Base-by-base conservation (phyloP, 2,797 vertebrate genomes). In the Sphenopsis melanotis region DNA sequence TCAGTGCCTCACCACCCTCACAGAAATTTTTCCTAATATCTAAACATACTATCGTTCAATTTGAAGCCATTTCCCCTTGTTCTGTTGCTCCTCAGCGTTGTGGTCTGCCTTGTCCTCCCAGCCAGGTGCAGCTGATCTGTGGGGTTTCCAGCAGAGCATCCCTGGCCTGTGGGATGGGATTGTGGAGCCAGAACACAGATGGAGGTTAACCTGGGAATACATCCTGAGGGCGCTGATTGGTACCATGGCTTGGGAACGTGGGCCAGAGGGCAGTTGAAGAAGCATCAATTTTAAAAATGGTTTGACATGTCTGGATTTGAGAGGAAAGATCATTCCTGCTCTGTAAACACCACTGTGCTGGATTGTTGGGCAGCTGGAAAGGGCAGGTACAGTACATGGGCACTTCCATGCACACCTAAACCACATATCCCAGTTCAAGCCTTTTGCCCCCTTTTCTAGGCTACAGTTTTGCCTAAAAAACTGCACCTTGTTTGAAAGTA, bases 321-420 rank as follows among this genome's bases (percentile, higher is more conserved):
- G 52, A 93, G 29, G 32, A 80, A 74, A 63, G 13, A 19, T 27
- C 8, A 36, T 69, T 71, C 13, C 19, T 74, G 27, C 63, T 72
- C 49, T 74, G 4, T 5, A 27, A 5, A 23, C 29, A 3, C 15
- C 4, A 1, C 37, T 32, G 5, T 9, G 34, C 1, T 23, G 50
- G 5, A 8, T 21, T 21, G 4, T 2, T 18, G 42, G 44, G 47
- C 9, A 22, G 30, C n/a, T n/a, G 24, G 22, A 23, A 22, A n/a
- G 32, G 13, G 36, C 24, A 27, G 32, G 3, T 37, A 0, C 3
- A 4, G 7, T 9, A 3, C 0, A 13, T 2, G 10, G 9, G 15
- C 5, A 0, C n/a, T 30, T 21, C 27, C 12, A 0, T 5, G 3
- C 3, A 9, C 57, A 12, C 32, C 14, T 4, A 12, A 2, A 3